Evolutionary conservation across 2,888 invertebrate genomes (phyloP).

Genomic region (Entomobrya proxima): DNA sequence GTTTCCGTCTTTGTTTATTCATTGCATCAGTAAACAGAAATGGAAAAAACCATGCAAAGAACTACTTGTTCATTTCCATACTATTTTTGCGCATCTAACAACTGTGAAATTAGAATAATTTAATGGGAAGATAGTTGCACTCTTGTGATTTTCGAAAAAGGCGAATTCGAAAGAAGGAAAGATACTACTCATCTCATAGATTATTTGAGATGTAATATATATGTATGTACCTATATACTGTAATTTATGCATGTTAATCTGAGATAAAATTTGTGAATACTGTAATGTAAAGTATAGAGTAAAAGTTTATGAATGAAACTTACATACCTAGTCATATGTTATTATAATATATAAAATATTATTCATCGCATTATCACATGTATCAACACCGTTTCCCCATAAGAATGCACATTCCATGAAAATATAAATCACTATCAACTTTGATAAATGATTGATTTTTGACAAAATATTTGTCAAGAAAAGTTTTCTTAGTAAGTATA

Average conservation of each 20-base stretch:
- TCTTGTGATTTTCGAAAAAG: not conserved
- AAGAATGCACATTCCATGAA: not conserved
- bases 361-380: too few relatives aligned
- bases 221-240: too few relatives aligned
- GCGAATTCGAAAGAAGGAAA: not conserved
- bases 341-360: too few relatives aligned
- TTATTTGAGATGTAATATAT: too few relatives aligned
- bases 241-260: too few relatives aligned
- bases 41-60: not conserved
- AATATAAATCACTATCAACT: slow-evolving; percentile 55
- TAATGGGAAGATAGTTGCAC: not conserved
- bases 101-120: slow-evolving; percentile 35
- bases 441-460: slow-evolving; percentile 64
- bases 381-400: not conserved
- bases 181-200: too few relatives aligned
- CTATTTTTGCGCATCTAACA: not conserved
- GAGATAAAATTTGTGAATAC: too few relatives aligned
- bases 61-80: not conserved
- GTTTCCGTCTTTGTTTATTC: not conserved
- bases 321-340: too few relatives aligned
- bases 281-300: too few relatives aligned
- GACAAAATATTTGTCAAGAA: slow-evolving; percentile 61
- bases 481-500: slow-evolving; percentile 18
- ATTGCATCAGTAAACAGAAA: not conserved
- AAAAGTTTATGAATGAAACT: too few relatives aligned